phyloP scores from a whole-genome alignment of 2,888 invertebrate species.

The Chrysomela aeneicollis region DNA sequence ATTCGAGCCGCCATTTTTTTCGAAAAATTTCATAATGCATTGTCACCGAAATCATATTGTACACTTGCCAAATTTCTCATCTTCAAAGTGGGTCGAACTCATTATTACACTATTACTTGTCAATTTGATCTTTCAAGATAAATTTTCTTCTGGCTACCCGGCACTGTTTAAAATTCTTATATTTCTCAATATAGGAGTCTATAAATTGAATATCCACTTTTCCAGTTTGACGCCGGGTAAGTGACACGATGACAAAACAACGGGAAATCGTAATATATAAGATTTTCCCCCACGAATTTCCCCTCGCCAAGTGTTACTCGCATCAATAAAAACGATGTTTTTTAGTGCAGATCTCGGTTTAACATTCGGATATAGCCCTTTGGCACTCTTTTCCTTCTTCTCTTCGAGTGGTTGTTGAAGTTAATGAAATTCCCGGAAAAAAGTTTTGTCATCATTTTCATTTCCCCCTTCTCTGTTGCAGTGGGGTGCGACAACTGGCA shows the following conservation, averaged over 20 bases:
- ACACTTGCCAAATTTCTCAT: no score
- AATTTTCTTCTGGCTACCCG: no score
- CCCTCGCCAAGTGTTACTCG: slow-evolving; percentile 39
- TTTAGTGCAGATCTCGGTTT: slow-evolving; percentile 37
- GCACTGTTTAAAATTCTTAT: slow-evolving; percentile 14
- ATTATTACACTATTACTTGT: no score
- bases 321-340: slow-evolving; percentile 39
- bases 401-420: slow-evolving; percentile 4
- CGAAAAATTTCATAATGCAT: no score
- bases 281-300: slow-evolving; percentile 29
- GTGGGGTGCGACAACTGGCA: slow-evolving; percentile 83
- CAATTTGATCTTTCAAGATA: no score
- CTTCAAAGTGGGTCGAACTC: no score
- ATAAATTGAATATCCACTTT: slow-evolving; percentile 49
- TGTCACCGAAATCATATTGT: no score
- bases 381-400: slow-evolving; percentile 22
- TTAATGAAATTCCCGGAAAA: slow-evolving; percentile 15
- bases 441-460: slow-evolving; percentile 14
- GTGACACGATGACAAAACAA: slow-evolving; percentile 45
- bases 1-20: no score
- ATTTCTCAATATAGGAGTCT: slow-evolving; percentile 44
- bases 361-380: slow-evolving; percentile 27
- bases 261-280: slow-evolving; percentile 45
- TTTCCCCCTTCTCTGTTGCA: slow-evolving; percentile 62
- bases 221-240: slow-evolving; percentile 37